Evolutionary conservation across 2,888 invertebrate species (phyloP).

Genomic region (Tuberolachnus salignus): DNA sequence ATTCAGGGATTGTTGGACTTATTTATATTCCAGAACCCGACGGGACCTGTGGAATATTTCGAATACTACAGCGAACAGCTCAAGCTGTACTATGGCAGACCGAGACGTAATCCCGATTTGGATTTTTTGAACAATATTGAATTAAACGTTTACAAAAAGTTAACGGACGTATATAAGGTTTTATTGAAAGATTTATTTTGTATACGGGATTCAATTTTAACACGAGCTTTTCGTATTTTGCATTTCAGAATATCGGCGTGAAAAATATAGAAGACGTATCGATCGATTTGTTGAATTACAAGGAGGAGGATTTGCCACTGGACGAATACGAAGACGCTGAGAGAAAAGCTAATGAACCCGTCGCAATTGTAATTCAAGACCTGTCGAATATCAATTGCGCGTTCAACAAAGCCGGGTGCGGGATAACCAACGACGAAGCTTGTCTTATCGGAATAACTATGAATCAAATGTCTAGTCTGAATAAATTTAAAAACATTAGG

Average conservation of each 20-base stretch:
- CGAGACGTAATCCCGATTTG: background rate
- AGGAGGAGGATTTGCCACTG: background rate
- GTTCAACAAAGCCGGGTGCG: slow-evolving; percentile 44
- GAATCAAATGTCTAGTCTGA: background rate
- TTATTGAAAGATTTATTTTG: background rate
- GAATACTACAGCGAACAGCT: slow-evolving; percentile 50
- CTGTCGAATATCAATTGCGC: slow-evolving; percentile 15
- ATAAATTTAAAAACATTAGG: slow-evolving; percentile 41
- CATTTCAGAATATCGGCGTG: background rate
- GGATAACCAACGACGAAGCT: slow-evolving; percentile 31
- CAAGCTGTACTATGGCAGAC: background rate
- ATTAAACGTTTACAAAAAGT: background rate
- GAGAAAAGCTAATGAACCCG: background rate
- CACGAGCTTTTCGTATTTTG: background rate
- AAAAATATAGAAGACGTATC: too few relatives aligned
- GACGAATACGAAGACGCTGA: slow-evolving; percentile 1
- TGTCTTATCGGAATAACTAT: slow-evolving; percentile 15
- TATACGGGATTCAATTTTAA: background rate
- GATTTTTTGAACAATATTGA: slow-evolving; percentile 37
- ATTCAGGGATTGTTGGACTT: slow-evolving; percentile 25
- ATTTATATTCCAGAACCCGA: slow-evolving; percentile 47
- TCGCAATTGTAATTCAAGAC: background rate
- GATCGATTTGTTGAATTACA: too few relatives aligned
- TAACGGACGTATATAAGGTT: slow-evolving; percentile 22
- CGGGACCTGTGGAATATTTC: slow-evolving; percentile 33